These are phyloP conservation scores for Drosophila orosa DNA, from an alignment of 1,140 invertebrate genomes.

Conservation along the genomic window DNA sequence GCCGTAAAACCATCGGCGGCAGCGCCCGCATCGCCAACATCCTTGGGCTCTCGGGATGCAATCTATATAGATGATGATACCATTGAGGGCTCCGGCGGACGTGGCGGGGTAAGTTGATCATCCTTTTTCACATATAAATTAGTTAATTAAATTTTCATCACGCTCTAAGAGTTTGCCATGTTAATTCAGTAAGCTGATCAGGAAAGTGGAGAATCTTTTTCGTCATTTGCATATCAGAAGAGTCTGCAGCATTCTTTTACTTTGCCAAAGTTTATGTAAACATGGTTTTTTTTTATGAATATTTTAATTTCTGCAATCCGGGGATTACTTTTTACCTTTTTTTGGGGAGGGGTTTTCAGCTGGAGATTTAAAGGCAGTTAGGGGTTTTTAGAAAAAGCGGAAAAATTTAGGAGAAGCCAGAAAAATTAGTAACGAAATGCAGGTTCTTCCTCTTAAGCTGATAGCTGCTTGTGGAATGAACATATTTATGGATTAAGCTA, in stretches of 20 bases:
- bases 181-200: conserved; percentile 22
- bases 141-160: conserved; percentile 32
- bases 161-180: conserved; percentile 12
- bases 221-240: conserved; percentile 24
- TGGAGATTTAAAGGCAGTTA: too few relatives aligned
- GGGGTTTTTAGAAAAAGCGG: not conserved
- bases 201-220: conserved; percentile 4
- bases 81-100: conserved; percentile 85
- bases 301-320: not conserved
- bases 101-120: conserved; percentile 83
- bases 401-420: too few relatives aligned
- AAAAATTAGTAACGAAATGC: not conserved
- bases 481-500: too few relatives aligned
- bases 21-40: conserved; percentile 40
- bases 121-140: conserved; percentile 27
- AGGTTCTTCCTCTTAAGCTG: not conserved
- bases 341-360: not conserved
- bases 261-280: conserved; percentile 16
- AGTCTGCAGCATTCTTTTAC: conserved; percentile 6
- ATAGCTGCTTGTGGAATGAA: too few relatives aligned
- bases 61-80: conserved; percentile 85
- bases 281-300: conserved; percentile 9
- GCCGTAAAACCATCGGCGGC: conserved; percentile 64
- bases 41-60: conserved; percentile 71
- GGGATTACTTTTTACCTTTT: not conserved